These are phyloP conservation scores for Rhabdophis nuchalis DNA, from an alignment of 2,797 vertebrate species.

Conservation along the genomic window DNA sequence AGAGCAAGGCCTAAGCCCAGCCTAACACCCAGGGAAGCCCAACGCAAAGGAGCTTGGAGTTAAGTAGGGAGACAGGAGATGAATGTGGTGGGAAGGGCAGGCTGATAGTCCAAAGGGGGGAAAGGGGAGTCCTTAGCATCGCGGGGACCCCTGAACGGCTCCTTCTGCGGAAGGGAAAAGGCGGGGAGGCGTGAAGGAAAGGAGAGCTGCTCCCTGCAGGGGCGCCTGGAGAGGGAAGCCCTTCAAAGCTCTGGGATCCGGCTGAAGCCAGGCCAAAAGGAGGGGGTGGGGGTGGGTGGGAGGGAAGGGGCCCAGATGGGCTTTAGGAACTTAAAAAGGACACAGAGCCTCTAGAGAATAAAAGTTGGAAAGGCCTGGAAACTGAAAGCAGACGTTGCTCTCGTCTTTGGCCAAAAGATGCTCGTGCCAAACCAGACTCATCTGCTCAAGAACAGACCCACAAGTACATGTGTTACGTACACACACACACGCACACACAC, in stretches of 20 bases:
- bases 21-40: rapidly evolving
- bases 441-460: background rate
- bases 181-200: rapidly evolving
- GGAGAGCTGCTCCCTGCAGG: background rate
- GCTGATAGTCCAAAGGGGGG: background rate
- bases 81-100: background rate
- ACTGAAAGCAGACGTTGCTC: background rate
- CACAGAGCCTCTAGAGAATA: background rate
- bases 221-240: background rate
- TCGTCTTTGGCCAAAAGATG: background rate
- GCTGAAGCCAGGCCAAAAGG: background rate
- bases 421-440: background rate
- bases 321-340: background rate
- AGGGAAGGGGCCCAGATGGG: background rate
- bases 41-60: background rate
- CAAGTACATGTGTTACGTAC: too few species aligned
- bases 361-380: background rate
- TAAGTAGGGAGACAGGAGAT: background rate
- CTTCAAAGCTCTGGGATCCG: background rate
- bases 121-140: background rate
- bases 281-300: too few species aligned
- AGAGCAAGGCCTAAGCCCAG: background rate
- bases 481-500: background rate
- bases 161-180: background rate
- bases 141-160: background rate